A percentile compares a stretch with the other conserved stretches of the same genome.
These are phyloP conservation scores for Theonella swinhoei DNA, from an alignment of 37 sponge, comb jelly and placozoan species.

Conservation along the genomic window DNA sequence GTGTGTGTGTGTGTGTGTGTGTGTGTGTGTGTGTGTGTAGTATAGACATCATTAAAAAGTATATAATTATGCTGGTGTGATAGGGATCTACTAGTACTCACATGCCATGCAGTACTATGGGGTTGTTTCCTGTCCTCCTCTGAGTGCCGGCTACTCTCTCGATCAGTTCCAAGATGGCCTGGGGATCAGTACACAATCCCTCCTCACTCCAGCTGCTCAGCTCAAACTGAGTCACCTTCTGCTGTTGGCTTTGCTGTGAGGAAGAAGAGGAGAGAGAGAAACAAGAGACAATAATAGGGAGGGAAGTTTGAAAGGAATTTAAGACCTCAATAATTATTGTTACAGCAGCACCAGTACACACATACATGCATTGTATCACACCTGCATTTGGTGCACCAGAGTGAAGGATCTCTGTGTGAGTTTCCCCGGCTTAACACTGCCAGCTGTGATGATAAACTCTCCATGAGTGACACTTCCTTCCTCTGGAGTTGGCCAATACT, in stretches of 20 bases:
- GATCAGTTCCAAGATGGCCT: constrained; percentile 11
- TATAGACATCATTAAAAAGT: not conserved
- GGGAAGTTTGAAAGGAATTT: not conserved
- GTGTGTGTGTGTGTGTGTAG: too few relatives aligned
- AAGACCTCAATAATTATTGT: too few relatives aligned
- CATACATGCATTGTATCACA: not conserved
- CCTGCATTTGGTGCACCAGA: not conserved
- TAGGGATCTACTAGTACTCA: too few relatives aligned
- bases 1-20: too few relatives aligned
- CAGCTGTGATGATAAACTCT: not conserved
- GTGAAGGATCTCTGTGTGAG: not conserved
- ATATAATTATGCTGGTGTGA: not conserved
- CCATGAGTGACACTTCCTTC: not conserved
- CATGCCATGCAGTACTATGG: constrained; percentile 41
- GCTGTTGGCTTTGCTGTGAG: constrained; percentile 1
- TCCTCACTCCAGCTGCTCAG: constrained; percentile 19
- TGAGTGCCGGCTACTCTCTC: constrained; percentile 17
- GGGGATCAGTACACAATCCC: not conserved
- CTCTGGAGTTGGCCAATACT: constrained; percentile 42
- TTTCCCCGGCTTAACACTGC: not conserved
- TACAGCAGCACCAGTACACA: too few relatives aligned
- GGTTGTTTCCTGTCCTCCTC: constrained; percentile 30
- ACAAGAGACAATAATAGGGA: not conserved
- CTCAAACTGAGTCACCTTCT: constrained; percentile 39
- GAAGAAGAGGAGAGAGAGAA: not conserved